Conservation (phyloP, 2,797 vertebrate species). For the Apodemus agrarius region DNA sequence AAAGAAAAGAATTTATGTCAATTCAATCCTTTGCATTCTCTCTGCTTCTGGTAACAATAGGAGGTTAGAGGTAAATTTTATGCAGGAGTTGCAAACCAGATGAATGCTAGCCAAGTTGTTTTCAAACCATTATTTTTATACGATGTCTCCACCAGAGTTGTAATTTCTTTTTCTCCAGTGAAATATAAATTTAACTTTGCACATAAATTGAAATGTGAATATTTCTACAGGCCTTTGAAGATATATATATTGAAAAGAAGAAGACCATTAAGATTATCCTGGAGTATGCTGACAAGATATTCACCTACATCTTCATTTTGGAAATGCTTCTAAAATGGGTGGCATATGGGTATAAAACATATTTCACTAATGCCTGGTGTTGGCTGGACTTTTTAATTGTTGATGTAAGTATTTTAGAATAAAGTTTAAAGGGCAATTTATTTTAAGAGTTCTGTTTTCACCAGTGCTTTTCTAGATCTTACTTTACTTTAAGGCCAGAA, state of each 20-base stretch:
- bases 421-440: conserved; percentile 23
- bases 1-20: no score
- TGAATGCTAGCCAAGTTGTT: background rate
- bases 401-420: conserved; percentile 91
- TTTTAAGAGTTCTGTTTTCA: background rate
- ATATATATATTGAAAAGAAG: conserved; percentile 93
- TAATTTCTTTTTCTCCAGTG: background rate
- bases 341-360: conserved; percentile 97
- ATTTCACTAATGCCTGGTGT: conserved; percentile 99
- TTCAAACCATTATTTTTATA: background rate
- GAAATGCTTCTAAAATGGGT: conserved; percentile 99
- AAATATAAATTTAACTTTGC: conserved; percentile 1
- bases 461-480: background rate
- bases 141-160: background rate
- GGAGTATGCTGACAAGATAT: conserved; percentile 97
- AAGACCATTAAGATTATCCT: conserved; percentile 93
- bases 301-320: conserved; percentile 97
- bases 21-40: background rate
- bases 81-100: no score
- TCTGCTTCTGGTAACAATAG: background rate
- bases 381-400: conserved; percentile 99
- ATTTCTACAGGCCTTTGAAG: conserved; percentile 95
- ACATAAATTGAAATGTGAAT: background rate
- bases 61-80: background rate
- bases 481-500: background rate